phyloP scores from a whole-genome alignment of 1,140 invertebrate species.

The Popillia japonica region DNA sequence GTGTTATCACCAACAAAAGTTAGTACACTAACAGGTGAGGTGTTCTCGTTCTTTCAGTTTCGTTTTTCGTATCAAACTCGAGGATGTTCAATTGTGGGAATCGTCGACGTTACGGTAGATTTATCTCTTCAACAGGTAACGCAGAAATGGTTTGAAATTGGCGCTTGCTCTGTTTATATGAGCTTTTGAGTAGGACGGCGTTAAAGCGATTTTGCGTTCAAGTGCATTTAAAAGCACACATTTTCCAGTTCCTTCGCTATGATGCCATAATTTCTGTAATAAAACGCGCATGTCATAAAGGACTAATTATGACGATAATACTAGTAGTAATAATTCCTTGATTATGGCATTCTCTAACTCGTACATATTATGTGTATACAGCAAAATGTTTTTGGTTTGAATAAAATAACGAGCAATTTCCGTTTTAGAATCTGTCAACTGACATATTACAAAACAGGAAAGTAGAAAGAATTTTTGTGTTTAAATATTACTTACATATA shows the following conservation, averaged over 20 bases:
- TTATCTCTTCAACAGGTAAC: constrained; percentile 39
- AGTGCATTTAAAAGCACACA: constrained; percentile 2
- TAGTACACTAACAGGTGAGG: neutral
- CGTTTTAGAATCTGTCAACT: too few relatives aligned
- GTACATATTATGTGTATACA: too few relatives aligned
- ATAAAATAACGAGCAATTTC: too few relatives aligned
- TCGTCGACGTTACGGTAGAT: constrained; percentile 13
- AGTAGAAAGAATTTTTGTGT: too few relatives aligned
- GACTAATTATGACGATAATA: neutral
- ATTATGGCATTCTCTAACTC: too few relatives aligned
- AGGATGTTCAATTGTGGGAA: neutral
- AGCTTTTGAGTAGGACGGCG: constrained; percentile 35
- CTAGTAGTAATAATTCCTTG: too few relatives aligned
- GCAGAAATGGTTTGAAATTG: constrained; percentile 40
- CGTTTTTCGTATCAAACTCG: neutral
- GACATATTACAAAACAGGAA: too few relatives aligned
- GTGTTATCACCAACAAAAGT: neutral
- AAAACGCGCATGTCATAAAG: neutral
- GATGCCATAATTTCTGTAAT: neutral
- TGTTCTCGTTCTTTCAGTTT: neutral
- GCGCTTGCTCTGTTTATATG: constrained; percentile 42
- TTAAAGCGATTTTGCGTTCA: constrained; percentile 32
- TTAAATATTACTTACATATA: too few relatives aligned
- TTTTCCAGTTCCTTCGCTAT: neutral
- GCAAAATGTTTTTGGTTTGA: too few relatives aligned